A percentile compares a stretch with the other conserved stretches of the same genome.
Conservation (phyloP, 2,113 vertebrate genomes). For the Hypocryptadius cinnamomeus region DNA sequence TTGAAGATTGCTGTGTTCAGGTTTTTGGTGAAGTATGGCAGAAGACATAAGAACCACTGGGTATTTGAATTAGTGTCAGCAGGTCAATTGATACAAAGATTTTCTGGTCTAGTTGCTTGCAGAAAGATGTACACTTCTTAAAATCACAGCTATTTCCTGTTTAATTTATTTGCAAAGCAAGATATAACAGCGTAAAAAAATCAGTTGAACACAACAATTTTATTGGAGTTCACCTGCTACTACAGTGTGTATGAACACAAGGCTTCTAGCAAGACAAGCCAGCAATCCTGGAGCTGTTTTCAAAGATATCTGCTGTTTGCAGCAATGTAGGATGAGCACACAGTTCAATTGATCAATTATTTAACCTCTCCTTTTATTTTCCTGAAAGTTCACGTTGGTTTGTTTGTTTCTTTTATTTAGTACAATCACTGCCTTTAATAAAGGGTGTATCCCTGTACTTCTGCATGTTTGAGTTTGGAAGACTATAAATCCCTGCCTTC, state of each 20-base stretch:
- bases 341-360: neutral
- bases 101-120: slow-evolving; percentile 26
- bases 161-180: slow-evolving; percentile 26
- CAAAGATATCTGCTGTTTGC: neutral
- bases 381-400: neutral
- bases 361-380: neutral
- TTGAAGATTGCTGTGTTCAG: neutral
- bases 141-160: slow-evolving; percentile 11
- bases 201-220: neutral
- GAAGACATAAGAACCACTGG: neutral
- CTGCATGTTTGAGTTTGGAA: neutral
- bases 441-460: neutral
- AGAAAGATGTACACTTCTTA: neutral
- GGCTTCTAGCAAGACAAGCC: neutral
- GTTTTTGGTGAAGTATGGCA: neutral
- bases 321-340: neutral
- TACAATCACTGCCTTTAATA: neutral
- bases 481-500: neutral
- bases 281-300: neutral
- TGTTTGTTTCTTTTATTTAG: neutral
- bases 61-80: slow-evolving; percentile 13
- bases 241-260: neutral
- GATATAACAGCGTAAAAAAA: neutral
- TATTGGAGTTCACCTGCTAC: neutral
- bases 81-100: slow-evolving; percentile 25